These are phyloP conservation scores for Tenthredo amoena DNA, from an alignment of 2,888 invertebrate species.

Conservation along the genomic window DNA sequence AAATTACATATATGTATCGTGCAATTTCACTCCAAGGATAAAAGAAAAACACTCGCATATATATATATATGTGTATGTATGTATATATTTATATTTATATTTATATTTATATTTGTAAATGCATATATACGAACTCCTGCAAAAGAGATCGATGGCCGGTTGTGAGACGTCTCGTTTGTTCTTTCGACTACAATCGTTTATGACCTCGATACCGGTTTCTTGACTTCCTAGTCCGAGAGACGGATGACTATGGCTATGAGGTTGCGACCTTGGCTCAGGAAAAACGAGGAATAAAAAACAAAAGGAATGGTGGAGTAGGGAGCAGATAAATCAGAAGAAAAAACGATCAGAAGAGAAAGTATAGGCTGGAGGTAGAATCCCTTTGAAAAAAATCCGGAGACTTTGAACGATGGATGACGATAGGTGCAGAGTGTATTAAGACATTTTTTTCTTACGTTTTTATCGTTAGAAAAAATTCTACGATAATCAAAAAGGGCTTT, in stretches of 20 bases:
- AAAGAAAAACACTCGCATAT: neutral
- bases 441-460: neutral
- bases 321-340: constrained; percentile 22
- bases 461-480: neutral
- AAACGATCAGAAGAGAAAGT: constrained; percentile 1
- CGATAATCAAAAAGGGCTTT: neutral
- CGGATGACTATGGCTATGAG: constrained; percentile 14
- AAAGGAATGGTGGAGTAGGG: neutral
- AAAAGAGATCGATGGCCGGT: constrained; percentile 3
- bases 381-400: neutral
- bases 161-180: constrained; percentile 4
- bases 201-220: constrained; percentile 37
- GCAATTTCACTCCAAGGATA: neutral
- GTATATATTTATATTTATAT: no score
- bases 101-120: neutral
- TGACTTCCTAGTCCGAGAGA: constrained; percentile 43
- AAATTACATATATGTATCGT: neutral
- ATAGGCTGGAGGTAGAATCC: neutral
- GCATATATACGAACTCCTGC: neutral
- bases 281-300: constrained; percentile 11
- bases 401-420: neutral
- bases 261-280: constrained; percentile 28
- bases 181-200: constrained; percentile 44
- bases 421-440: neutral
- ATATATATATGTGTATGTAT: neutral